A percentile compares a stretch with the other conserved stretches of the same genome.
These are phyloP conservation scores for Rhodeus uyekii DNA, from an alignment of 2,797 vertebrate species.

Conservation along the genomic window DNA sequence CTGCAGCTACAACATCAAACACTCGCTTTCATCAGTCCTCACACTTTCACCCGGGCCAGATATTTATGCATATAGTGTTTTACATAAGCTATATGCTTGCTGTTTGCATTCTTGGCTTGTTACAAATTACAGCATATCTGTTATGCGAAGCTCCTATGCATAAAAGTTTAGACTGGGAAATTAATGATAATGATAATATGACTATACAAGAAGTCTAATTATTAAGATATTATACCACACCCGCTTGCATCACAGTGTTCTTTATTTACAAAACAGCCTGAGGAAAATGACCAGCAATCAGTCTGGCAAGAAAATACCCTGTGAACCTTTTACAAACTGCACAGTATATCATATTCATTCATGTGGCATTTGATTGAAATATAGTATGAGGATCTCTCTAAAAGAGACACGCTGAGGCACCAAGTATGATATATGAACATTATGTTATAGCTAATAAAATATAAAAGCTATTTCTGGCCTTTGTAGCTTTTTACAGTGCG, in stretches of 20 bases:
- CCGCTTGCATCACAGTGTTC: constrained; percentile 58
- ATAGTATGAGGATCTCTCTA: constrained; percentile 51
- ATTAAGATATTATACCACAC: background rate
- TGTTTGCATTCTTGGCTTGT: background rate
- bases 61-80: constrained; percentile 6
- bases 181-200: background rate
- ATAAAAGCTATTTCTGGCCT: constrained; percentile 12
- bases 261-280: constrained; percentile 68
- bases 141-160: constrained; percentile 2
- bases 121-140: background rate
- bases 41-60: constrained; percentile 29
- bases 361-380: constrained; percentile 57
- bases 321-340: constrained; percentile 43
- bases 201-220: constrained; percentile 1
- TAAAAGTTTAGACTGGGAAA: constrained; percentile 1
- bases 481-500: background rate
- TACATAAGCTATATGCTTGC: background rate
- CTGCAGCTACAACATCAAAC: constrained; percentile 66
- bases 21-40: constrained; percentile 34
- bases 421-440: constrained; percentile 6
- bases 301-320: constrained; percentile 34
- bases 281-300: constrained; percentile 45
- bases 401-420: constrained; percentile 31
- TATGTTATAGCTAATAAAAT: constrained; percentile 33
- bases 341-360: constrained; percentile 41